These are phyloP conservation scores for Salminus brasiliensis DNA, from an alignment of 2,113 vertebrate species.

Conservation along the genomic window DNA sequence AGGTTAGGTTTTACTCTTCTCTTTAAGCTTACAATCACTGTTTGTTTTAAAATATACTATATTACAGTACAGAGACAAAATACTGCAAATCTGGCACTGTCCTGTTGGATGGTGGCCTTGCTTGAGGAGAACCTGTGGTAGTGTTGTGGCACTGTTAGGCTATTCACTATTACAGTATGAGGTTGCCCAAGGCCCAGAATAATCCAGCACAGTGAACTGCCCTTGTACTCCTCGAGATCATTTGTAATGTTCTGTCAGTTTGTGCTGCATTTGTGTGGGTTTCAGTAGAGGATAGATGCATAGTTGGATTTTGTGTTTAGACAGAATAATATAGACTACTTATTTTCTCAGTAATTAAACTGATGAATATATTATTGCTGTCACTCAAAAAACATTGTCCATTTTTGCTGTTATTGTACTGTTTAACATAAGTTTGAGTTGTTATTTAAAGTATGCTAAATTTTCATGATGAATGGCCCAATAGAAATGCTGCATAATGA, in stretches of 20 bases:
- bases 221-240: slow-evolving; percentile 1
- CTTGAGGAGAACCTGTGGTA: background rate
- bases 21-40: too few species aligned
- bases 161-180: background rate
- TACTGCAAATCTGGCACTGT: background rate
- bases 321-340: background rate
- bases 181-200: background rate
- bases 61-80: too few species aligned
- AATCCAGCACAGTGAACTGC: background rate
- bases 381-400: background rate
- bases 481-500: too few species aligned
- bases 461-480: too few species aligned
- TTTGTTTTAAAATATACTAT: background rate
- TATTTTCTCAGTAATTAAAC: background rate
- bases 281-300: background rate
- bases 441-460: too few species aligned
- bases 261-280: background rate
- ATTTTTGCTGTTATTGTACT: too few species aligned
- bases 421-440: too few species aligned
- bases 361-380: background rate
- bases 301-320: background rate
- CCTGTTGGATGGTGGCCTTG: background rate
- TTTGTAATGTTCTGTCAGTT: background rate
- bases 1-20: too few species aligned
- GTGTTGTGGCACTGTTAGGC: background rate